phyloP scores from a whole-genome alignment of 1,140 invertebrate species.

The Lysiphlebus fabarum region DNA sequence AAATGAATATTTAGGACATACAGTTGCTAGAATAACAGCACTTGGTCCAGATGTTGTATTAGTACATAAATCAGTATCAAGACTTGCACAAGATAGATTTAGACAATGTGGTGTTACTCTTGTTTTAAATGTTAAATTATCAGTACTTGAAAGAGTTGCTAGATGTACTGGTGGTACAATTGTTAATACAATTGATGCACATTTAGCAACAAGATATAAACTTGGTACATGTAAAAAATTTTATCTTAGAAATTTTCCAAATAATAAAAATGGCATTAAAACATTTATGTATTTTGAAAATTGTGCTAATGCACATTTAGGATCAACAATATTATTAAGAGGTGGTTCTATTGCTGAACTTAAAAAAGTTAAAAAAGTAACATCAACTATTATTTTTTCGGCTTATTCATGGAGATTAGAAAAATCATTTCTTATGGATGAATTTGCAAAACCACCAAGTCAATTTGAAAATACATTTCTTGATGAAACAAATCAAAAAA shows the following conservation, averaged over 20 bases:
- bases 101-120: constrained; percentile 79
- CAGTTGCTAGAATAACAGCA: constrained; percentile 82
- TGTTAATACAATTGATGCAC: constrained; percentile 84
- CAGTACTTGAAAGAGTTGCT: constrained; percentile 79
- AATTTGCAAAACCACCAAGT: constrained; percentile 68
- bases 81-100: constrained; percentile 83
- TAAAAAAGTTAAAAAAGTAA: constrained; percentile 76
- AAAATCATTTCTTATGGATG: constrained; percentile 84
- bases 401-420: constrained; percentile 91
- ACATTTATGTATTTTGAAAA: constrained; percentile 94
- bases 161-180: constrained; percentile 82
- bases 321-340: constrained; percentile 84
- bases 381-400: constrained; percentile 77
- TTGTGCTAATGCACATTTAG: constrained; percentile 76
- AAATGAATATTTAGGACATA: constrained; percentile 82
- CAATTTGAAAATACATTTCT: constrained; percentile 50
- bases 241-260: constrained; percentile 68
- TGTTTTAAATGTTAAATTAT: constrained; percentile 82
- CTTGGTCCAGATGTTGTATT: constrained; percentile 84
- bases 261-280: constrained; percentile 66
- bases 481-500: constrained; percentile 38
- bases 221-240: constrained; percentile 87
- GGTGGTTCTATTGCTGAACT: constrained; percentile 77
- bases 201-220: constrained; percentile 75
- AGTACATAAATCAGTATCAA: constrained; percentile 85